Base-by-base conservation (phyloP, 2,888 invertebrate species). In the Andricus quercusramuli region DNA sequence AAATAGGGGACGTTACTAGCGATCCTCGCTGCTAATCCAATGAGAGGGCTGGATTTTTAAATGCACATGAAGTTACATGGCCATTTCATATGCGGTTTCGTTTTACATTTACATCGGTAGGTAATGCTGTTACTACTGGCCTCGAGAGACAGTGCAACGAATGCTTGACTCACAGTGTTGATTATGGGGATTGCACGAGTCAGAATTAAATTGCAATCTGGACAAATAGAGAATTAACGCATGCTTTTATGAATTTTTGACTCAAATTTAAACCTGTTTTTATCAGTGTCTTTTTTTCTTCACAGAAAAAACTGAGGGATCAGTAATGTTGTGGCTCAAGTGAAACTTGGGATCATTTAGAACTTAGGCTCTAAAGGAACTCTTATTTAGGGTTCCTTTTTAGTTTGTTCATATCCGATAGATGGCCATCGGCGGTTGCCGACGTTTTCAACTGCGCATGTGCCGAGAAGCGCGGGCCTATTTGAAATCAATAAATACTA, bases 81-180 rank as follows among this genome's bases (percentile, higher is more conserved):
- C 82, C 85, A 83, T 83, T 85, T 80, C 80, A 82, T 81, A 83
- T 62, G 78, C 83, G 78, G 81, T 84, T 87, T 84, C 87, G 84
- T 87, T 89, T 88, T 56, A 74, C 74, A 74, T 59, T 74, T 74
- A 74, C 86, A 86, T 86, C 86, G 86, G 83, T 80, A 83, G 84
- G 83, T 83, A 83, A 80, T 82, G 82, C 83, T 86, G 88, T 84
- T 82, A 82, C 83, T 85, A 88, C 85, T 88, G 87, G 87, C 83
- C 89, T 87, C 88, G 70, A 47, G 89, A 86, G 89, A 85, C 83
- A 82, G 78, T 59, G 82, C 70, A 82, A 82, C 83, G 83, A 86
- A 74, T 74, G 56, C 56, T 56, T 86, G 82, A 83, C 83, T 62
- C 79, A 47, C 79, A 56, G 78, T 78, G 83, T 85, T 85, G 83